phyloP scores from a whole-genome alignment of 2,113 vertebrate species.

The Pelusios castaneus region DNA sequence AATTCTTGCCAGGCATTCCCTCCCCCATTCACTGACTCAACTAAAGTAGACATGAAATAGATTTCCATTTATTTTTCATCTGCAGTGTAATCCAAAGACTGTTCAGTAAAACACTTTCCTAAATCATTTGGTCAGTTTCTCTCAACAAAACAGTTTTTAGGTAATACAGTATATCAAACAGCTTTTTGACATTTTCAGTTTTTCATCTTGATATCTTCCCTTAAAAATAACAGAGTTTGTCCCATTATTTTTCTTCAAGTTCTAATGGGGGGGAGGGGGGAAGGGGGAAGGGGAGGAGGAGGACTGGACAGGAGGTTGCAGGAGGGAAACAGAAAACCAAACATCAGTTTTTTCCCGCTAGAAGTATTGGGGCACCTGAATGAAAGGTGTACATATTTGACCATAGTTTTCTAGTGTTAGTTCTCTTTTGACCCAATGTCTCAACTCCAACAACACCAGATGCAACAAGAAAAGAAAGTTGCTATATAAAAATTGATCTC shows the following conservation, averaged over 20 bases:
- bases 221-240: constrained; percentile 77
- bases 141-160: constrained; percentile 76
- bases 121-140: constrained; percentile 81
- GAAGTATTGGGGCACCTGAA: constrained; percentile 34
- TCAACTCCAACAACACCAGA: neutral
- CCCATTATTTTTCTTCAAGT: constrained; percentile 73
- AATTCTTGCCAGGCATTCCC: constrained; percentile 64
- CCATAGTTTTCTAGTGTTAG: neutral
- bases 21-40: constrained; percentile 74
- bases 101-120: constrained; percentile 78
- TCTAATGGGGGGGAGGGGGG: neutral
- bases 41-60: constrained; percentile 76
- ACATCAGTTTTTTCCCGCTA: constrained; percentile 9
- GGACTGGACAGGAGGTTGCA: neutral
- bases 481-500: neutral
- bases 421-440: neutral
- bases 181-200: constrained; percentile 80
- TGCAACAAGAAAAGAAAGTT: neutral
- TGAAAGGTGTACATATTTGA: neutral
- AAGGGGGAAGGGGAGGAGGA: neutral
- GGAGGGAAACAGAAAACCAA: constrained; percentile 8
- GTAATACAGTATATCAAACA: constrained; percentile 78
- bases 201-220: constrained; percentile 78
- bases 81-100: constrained; percentile 76
- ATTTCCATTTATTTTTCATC: constrained; percentile 82